Evolutionary conservation across 2,888 invertebrate species (phyloP).

Genomic region (Tetragonula carbonaria): DNA sequence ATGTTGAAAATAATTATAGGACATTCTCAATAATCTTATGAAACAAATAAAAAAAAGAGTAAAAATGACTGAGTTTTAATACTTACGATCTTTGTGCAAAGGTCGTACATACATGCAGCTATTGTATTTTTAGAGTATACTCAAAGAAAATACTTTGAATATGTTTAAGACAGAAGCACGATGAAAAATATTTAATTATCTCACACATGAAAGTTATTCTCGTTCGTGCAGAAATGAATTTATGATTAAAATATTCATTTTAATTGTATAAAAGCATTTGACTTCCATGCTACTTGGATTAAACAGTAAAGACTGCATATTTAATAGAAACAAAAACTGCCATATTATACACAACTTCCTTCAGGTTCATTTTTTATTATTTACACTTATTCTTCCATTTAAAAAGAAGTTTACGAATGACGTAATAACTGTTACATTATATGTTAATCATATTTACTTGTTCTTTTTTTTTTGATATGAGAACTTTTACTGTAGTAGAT

Average conservation of each 20-base stretch:
- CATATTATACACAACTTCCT: conserved; percentile 28
- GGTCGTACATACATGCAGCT: neutral
- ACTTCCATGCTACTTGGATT: conserved; percentile 14
- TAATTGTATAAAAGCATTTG: conserved; percentile 33
- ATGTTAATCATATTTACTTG: conserved; percentile 50
- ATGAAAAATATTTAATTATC: neutral
- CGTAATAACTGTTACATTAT: conserved; percentile 40
- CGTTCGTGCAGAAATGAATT: neutral
- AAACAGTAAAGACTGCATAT: conserved; percentile 50
- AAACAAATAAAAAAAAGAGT: conserved; percentile 18
- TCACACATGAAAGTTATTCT: neutral
- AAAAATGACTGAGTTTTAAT: conserved; percentile 47
- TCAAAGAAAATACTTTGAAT: conserved; percentile 4
- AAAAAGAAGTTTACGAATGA: conserved; percentile 18
- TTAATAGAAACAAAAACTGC: conserved; percentile 55
- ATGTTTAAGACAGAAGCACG: conserved; percentile 2
- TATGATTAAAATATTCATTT: conserved; percentile 9
- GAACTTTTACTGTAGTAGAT: conserved; percentile 36
- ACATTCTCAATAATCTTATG: conserved; percentile 31
- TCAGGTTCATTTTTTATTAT: conserved; percentile 42
- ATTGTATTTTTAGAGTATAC: neutral
- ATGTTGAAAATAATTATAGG: conserved; percentile 47
- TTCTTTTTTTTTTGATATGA: conserved; percentile 20
- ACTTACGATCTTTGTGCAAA: conserved; percentile 25
- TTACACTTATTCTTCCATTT: conserved; percentile 38